A percentile compares a stretch with the other conserved stretches of the same genome.
These are phyloP conservation scores for Callipepla californica DNA, from an alignment of 2,113 vertebrate genomes.

Conservation along the genomic window DNA sequence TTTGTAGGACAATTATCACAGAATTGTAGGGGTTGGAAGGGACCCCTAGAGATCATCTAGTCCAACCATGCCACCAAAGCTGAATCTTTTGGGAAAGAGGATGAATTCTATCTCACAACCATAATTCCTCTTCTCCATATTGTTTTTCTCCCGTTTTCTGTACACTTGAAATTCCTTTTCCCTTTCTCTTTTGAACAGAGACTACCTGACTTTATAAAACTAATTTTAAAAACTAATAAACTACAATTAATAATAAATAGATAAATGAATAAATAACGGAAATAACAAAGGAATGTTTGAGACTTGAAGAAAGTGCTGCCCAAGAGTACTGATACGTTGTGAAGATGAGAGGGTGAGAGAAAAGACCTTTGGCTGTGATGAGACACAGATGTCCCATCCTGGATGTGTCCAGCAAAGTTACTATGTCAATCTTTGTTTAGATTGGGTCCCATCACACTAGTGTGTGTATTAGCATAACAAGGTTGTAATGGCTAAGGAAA, in stretches of 20 bases:
- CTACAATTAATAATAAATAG: too few species aligned
- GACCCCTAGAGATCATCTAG: too few species aligned
- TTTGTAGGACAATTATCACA: not conserved
- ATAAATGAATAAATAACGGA: not conserved
- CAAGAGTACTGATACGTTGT: not conserved
- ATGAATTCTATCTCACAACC: not conserved
- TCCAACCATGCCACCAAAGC: not conserved
- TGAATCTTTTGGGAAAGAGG: not conserved
- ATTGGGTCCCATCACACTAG: constrained; percentile 31
- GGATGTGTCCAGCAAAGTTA: constrained; percentile 20
- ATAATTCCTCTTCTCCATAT: not conserved
- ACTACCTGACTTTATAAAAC: not conserved
- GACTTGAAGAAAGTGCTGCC: not conserved
- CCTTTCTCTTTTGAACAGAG: not conserved
- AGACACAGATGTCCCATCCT: constrained; percentile 49
- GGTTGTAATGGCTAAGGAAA: constrained; percentile 11
- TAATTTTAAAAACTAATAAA: not conserved
- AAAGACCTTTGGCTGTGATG: constrained; percentile 39
- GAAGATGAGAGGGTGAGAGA: constrained; percentile 29
- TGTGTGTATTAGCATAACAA: constrained; percentile 46
- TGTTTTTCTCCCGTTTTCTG: not conserved
- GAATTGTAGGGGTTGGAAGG: too few species aligned
- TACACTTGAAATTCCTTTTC: not conserved
- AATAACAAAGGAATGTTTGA: constrained; percentile 24
- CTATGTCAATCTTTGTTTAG: constrained; percentile 43